Evolutionary conservation across 2,113 vertebrate species (phyloP), one percentile per base, ranked within the genome.

Genomic region (Ceyx cyanopectus): DNA sequence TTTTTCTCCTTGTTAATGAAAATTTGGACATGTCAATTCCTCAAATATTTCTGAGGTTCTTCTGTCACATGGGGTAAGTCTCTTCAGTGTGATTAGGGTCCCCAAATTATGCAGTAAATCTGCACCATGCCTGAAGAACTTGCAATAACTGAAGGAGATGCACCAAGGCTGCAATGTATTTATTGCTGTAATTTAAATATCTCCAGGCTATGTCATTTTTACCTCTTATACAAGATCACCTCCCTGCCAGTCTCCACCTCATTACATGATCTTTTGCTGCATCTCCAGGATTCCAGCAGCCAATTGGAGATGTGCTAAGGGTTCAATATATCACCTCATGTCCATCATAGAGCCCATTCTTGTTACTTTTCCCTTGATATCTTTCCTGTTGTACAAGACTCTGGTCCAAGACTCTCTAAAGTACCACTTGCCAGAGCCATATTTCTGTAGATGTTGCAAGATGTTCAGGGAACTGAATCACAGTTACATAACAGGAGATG

Each of bases 371-470:
- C 58, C 27, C 30, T 67, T 11, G 6, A 4, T 16, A 11, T 5
- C 4, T 53, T 41, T 2, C 16, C 60, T 57, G 34, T 61, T 19
- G 77, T 70, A 9, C 21, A 58, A 70, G 32, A 30, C 65, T 62
- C 37, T 54, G 46, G 4, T 27, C 51, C 69, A 46, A 46, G 61
- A 30, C 6, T 54, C 23, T n/a, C 46, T 19, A 0, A 86, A 63
- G 62, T 34, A 43, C 12, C 1, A 0, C 69, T 65, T 73, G 27
- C 11, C 65, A 40, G 48, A 40, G 61, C 0, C 0, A 0, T 16
- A 2, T 75, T 89, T 22, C 48, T 23, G 8, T 67, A 30, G 27
- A 50, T 63, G 3, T 18, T 32, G 48, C 21, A 56, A 57, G 61
- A 13, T 6, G 11, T 15, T n/a, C 20, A 7, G 24, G 51, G 30